phyloP scores from a whole-genome alignment of 1,140 invertebrate genomes.

The Pentalonia nigronervosa region DNA sequence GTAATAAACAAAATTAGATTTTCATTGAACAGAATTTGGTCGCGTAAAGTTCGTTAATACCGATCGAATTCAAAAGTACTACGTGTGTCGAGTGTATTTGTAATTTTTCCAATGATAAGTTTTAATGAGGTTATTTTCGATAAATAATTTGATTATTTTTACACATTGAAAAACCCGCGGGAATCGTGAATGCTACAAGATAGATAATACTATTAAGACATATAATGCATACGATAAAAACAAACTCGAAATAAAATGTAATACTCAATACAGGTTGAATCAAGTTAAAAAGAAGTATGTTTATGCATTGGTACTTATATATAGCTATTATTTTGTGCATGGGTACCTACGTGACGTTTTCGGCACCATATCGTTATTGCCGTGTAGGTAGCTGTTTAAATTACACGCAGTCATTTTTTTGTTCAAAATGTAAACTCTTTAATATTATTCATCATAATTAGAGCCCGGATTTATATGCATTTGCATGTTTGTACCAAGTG shows the following conservation, averaged over 20 bases:
- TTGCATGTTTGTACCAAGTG: too few species aligned
- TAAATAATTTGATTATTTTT: neutral
- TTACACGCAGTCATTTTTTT: too few species aligned
- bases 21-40: neutral
- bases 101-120: slow-evolving; percentile 25
- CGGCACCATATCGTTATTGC: too few species aligned
- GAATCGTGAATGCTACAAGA: neutral
- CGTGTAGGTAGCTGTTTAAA: too few species aligned
- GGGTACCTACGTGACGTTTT: too few species aligned
- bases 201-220: neutral
- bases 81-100: neutral
- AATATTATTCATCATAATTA: too few species aligned
- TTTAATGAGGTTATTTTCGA: slow-evolving; percentile 20
- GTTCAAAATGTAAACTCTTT: too few species aligned
- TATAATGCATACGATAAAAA: neutral
- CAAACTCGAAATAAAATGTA: neutral
- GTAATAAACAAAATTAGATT: slow-evolving; percentile 40
- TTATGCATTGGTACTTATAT: neutral
- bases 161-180: neutral
- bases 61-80: slow-evolving; percentile 15
- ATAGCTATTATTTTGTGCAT: too few species aligned
- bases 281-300: neutral
- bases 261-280: neutral
- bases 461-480: too few species aligned
- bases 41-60: neutral